These are phyloP conservation scores for Falco concolor DNA, from an alignment of 2,797 vertebrate genomes.

Conservation along the genomic window DNA sequence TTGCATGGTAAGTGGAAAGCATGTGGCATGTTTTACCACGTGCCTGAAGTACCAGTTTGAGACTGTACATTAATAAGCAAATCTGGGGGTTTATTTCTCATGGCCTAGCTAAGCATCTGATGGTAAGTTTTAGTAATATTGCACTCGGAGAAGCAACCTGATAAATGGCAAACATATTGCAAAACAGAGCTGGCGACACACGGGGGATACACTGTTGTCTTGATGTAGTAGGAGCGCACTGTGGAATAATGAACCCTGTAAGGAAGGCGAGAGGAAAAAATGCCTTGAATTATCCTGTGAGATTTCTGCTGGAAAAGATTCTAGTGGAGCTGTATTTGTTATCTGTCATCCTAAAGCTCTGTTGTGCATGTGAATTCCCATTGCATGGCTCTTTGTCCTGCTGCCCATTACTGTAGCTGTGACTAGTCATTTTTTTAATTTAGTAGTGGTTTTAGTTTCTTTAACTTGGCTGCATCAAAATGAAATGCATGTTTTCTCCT, in stretches of 20 bases:
- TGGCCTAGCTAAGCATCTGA: not conserved
- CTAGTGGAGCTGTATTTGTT: not conserved
- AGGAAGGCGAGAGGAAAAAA: conserved; percentile 3
- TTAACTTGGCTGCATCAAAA: not conserved
- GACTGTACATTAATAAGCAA: not conserved
- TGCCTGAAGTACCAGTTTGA: not conserved
- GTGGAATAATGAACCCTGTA: conserved; percentile 50
- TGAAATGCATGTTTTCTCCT: not conserved
- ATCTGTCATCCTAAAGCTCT: not conserved
- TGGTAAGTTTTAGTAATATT: not conserved
- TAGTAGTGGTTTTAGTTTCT: not conserved
- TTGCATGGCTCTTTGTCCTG: not conserved
- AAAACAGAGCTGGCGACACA: not conserved
- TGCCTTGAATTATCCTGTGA: not conserved
- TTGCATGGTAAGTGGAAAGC: conserved; percentile 82
- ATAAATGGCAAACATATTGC: not conserved
- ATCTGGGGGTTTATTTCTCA: not conserved
- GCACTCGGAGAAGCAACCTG: not conserved
- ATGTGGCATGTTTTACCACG: not conserved
- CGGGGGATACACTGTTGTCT: not conserved
- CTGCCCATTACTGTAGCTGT: not conserved
- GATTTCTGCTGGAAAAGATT: not conserved
- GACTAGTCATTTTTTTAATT: not conserved
- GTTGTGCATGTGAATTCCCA: not conserved
- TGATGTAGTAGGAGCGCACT: not conserved